These are phyloP conservation scores for Coremacera marginata DNA, from an alignment of 2,888 invertebrate genomes.

Conservation along the genomic window DNA sequence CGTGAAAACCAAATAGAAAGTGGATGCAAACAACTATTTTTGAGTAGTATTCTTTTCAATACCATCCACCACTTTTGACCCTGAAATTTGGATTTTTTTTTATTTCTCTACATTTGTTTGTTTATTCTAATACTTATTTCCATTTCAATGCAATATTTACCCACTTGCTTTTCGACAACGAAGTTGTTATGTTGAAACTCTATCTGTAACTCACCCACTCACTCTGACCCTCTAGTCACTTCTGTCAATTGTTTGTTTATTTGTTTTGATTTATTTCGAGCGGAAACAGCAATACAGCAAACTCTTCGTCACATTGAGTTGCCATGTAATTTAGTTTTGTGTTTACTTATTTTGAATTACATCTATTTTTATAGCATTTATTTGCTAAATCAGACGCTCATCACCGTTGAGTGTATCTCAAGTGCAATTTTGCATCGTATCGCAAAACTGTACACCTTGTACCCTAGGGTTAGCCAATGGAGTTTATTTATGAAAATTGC, in stretches of 20 bases:
- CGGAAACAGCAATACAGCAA: background rate
- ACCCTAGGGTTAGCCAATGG: background rate
- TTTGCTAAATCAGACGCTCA: background rate
- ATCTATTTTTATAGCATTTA: conserved; percentile 7
- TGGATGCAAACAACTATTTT: too few relatives aligned
- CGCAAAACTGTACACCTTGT: background rate
- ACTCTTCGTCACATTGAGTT: background rate
- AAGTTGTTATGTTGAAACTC: background rate
- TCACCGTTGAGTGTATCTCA: background rate
- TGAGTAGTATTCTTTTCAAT: too few relatives aligned
- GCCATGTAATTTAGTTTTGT: background rate
- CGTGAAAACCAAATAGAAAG: too few relatives aligned
- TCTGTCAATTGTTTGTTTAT: conserved; percentile 3
- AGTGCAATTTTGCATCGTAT: background rate
- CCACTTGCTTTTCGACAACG: background rate
- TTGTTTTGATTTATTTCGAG: background rate
- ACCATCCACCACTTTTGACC: background rate
- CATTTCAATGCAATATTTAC: background rate
- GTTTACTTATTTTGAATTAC: background rate
- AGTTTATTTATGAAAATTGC: conserved; percentile 1
- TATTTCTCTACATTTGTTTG: background rate
- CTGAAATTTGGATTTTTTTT: background rate
- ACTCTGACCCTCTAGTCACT: background rate
- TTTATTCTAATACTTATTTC: background rate
- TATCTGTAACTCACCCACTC: background rate